These are phyloP conservation scores for Sebastes ruberrimus DNA, from an alignment of 2,797 vertebrate species.

Conservation along the genomic window DNA sequence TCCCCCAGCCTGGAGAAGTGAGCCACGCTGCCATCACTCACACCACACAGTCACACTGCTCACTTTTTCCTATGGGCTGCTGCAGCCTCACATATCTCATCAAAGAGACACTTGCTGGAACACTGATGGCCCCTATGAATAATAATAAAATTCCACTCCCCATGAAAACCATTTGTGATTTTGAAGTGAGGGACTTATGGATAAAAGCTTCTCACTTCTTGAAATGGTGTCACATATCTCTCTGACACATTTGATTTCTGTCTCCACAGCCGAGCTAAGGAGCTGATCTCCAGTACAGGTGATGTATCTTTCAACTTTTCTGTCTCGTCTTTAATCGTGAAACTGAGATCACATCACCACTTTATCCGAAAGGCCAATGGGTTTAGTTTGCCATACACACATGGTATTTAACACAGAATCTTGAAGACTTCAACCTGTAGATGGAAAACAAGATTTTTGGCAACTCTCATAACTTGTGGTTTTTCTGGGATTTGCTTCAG, in stretches of 20 bases:
- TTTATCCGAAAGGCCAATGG: background rate
- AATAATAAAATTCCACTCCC: conserved; percentile 40
- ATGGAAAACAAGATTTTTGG: background rate
- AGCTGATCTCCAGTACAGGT: conserved; percentile 23
- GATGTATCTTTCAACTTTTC: conserved; percentile 16
- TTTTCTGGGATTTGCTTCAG: background rate
- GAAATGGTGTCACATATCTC: too few relatives aligned
- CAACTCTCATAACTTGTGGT: background rate
- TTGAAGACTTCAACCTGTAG: background rate
- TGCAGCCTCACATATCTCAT: conserved; percentile 33
- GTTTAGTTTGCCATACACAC: background rate
- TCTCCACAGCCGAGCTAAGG: too few relatives aligned
- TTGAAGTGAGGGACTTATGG: background rate
- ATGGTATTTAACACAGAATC: background rate
- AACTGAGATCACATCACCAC: background rate
- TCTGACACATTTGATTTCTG: too few relatives aligned
- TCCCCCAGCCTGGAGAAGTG: conserved; percentile 89
- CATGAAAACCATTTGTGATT: conserved; percentile 7
- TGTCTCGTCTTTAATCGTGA: background rate
- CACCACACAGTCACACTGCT: conserved; percentile 14
- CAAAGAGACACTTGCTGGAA: conserved; percentile 38
- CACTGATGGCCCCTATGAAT: conserved; percentile 12
- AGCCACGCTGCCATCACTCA: conserved; percentile 43
- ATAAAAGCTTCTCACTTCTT: background rate
- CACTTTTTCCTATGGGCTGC: conserved; percentile 32